phyloP scores from a whole-genome alignment of 2,113 vertebrate species.

The Hirundichthys speculiger region DNA sequence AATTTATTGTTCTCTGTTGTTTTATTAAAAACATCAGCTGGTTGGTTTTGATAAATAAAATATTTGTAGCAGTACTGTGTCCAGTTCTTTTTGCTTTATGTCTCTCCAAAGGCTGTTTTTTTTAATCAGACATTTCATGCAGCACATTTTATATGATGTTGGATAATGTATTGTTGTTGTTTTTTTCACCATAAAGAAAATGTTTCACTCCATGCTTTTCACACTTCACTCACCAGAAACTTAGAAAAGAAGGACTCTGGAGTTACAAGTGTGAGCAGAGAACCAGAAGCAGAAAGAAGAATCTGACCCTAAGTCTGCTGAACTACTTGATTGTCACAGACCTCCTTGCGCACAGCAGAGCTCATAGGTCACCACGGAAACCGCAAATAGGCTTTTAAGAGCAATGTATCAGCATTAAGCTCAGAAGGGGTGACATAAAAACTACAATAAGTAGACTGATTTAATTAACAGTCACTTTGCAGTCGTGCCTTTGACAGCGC shows the following conservation, averaged over 20 bases:
- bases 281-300: neutral
- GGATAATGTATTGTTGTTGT: neutral
- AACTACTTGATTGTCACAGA: too few relatives aligned
- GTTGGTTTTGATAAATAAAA: conserved; percentile 74
- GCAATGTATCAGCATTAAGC: conserved; percentile 1
- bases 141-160: neutral
- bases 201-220: too few relatives aligned
- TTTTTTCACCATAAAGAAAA: neutral
- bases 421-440: conserved; percentile 6
- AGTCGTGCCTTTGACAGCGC: neutral
- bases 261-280: neutral
- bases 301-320: neutral
- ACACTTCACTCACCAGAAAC: too few relatives aligned
- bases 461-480: conserved; percentile 7
- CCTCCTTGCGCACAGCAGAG: too few relatives aligned
- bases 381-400: conserved; percentile 30
- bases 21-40: conserved; percentile 64
- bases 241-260: neutral
- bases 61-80: conserved; percentile 54
- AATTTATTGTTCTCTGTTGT: conserved; percentile 72
- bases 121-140: conserved; percentile 6
- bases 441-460: conserved; percentile 1
- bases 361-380: too few relatives aligned
- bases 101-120: conserved; percentile 8
- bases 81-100: conserved; percentile 18